Percentiles rank a stretch among this genome's conserved stretches.
Conservation (phyloP, 2,113 vertebrate genomes). For the Lates calcarifer region DNA sequence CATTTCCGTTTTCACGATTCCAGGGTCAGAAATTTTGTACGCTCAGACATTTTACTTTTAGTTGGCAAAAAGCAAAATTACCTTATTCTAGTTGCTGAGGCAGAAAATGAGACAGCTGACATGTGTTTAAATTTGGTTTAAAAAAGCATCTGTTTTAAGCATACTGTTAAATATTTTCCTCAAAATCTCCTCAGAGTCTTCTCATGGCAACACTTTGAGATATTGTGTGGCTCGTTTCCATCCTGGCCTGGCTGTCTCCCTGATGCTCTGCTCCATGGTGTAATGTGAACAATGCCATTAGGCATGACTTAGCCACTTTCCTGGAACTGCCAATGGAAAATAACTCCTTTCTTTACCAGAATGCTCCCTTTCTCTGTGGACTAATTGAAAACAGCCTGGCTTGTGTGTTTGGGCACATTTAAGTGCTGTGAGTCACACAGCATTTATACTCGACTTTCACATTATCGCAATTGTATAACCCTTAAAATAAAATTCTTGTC, state of each 20-base stretch:
- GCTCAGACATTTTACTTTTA: constrained; percentile 6
- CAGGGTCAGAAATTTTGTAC: background rate
- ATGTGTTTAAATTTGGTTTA: constrained; percentile 14
- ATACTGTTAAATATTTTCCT: constrained; percentile 35
- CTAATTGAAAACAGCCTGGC: constrained; percentile 79
- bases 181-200: constrained; percentile 30
- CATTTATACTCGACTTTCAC: constrained; percentile 45
- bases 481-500: constrained; percentile 44
- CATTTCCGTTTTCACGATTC: background rate
- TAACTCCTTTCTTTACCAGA: constrained; percentile 74
- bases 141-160: constrained; percentile 39
- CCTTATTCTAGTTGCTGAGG: constrained; percentile 15
- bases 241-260: constrained; percentile 40
- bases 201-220: constrained; percentile 42
- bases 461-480: constrained; percentile 45
- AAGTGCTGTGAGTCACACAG: constrained; percentile 63
- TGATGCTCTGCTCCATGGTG: constrained; percentile 54
- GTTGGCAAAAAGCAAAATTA: background rate
- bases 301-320: constrained; percentile 76
- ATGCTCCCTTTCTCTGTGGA: constrained; percentile 60
- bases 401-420: constrained; percentile 63
- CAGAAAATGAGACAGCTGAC: constrained; percentile 25
- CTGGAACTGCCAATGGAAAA: constrained; percentile 78
- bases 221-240: constrained; percentile 43
- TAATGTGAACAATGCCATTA: constrained; percentile 76